Evolutionary conservation across 2,888 invertebrate genomes (phyloP), one percentile per base, ranked within the genome.

Genomic region (Lordiphosa fenestrarum): DNA sequence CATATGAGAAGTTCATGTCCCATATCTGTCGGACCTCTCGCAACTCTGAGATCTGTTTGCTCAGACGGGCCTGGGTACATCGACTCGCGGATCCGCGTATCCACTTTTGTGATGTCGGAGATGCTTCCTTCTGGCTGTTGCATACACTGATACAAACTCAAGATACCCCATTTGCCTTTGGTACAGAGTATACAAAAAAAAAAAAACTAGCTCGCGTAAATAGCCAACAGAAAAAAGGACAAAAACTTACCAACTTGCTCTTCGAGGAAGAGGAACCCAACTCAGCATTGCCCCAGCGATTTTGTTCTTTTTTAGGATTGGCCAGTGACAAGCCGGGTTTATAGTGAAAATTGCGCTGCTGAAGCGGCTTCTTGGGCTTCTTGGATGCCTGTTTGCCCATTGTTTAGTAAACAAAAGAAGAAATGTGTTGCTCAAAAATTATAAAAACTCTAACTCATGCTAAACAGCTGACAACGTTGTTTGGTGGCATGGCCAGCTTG

Each of bases 201-300:
- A 7, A 25, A 6, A 7, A 2, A 2, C 7, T 25, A 25, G 25
- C 53, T 12, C 46, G 53, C 61, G 63, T 40, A 46, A 61, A 40
- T 53, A 62, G 33, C 12, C 9, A 9, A 19, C 12, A 23, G 12
- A 21, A 33, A 33, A 44, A 44, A 15, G 13, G 4, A 15, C 25
- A 25, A 25, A 6, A 2, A 33, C 44, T 10, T 44, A 44, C 44
- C 33, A 33, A 15, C 33, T 19, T 33, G 44, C 33, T 44, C 15
- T 15, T 15, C 1, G 44, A 10, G 3, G 44, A n/a, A 10, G 30
- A 30, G 15, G 44, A 33, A 33, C 44, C 33, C 10, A 44, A 33
- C 15, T 33, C 30, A 30, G 10, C 3, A 10, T 15, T 15, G 33
- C 15, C n/a, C 33, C 15, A 6, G 44, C 33, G 1, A 5, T 6